Evolutionary conservation across 2,888 invertebrate genomes (phyloP).

Genomic region (Rugalucina vietnamica): DNA sequence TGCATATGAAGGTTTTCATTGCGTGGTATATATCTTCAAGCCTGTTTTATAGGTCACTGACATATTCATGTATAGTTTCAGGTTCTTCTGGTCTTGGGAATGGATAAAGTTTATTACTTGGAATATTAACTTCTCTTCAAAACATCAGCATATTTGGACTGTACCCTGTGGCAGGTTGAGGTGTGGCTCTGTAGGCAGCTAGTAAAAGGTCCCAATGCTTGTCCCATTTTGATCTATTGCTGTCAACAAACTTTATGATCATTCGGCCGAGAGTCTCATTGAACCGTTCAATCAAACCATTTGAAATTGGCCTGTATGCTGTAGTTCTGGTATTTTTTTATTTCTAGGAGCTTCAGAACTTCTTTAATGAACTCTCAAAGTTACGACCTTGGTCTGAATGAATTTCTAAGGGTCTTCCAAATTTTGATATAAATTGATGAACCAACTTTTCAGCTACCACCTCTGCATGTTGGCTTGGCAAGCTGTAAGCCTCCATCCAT

Average conservation of each 20-base stretch:
- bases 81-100: not conserved
- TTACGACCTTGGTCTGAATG: slow-evolving; percentile 51
- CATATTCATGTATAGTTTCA: not conserved
- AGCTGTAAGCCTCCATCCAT: slow-evolving; percentile 32
- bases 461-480: slow-evolving; percentile 24
- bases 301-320: slow-evolving; percentile 39
- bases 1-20: not conserved
- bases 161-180: not conserved
- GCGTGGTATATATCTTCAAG: not conserved
- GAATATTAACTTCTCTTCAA: not conserved
- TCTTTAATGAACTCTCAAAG: slow-evolving; percentile 38
- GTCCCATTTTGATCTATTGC: not conserved
- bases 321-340: slow-evolving; percentile 50
- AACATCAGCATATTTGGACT: slow-evolving; percentile 11
- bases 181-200: not conserved
- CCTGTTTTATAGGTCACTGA: not conserved
- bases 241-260: not conserved
- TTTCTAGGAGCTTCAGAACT: slow-evolving; percentile 34
- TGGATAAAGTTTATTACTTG: not conserved
- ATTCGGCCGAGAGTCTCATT: not conserved
- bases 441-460: slow-evolving; percentile 43
- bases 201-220: not conserved
- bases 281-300: slow-evolving; percentile 42
- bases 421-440: slow-evolving; percentile 33
- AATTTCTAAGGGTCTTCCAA: slow-evolving; percentile 39